Base-by-base conservation (phyloP, 1,140 invertebrate species). In the Carposina sasakii region DNA sequence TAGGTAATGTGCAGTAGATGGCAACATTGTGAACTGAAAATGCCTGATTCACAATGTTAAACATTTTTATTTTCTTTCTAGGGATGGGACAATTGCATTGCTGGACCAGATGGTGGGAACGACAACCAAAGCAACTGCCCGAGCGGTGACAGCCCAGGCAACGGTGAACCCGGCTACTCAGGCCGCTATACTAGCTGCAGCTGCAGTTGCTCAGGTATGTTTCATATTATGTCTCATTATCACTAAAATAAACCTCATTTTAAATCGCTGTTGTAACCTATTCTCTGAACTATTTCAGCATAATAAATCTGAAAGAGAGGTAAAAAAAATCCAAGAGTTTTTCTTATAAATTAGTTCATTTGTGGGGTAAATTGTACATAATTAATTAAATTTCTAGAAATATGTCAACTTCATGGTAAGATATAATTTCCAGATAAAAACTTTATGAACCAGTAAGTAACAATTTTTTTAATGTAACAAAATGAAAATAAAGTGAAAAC, bases 21-120 rank as follows among this genome's bases (percentile, higher is more conserved):
- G 10, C 10, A 24, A 33, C 15, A 3, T 9, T 16, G 26, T 9
- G 17, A 3, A 13, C 4, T 12, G 0, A 33, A 21, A 2, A 12
- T 37, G n/a, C 13, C 1, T 39, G 19, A 1, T 42, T 13, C 20
- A 28, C 24, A 26, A 26, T 6, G 24, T 12, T 12, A 28, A 28
- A 28, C 24, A 22, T 19, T 41, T 19, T 46, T 2, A 53, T 31
- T 26, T 16, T 22, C 34, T 34, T 54, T 57, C 12, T 60, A 84
- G 85, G 43, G 85, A 86, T 67, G 85, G 85, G 16, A 83, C 82
- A 1, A 83, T 86, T 17, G 85, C 85, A 0, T 57, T 86, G 16
- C 52, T 86, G 52, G 85, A 86, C 50, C 81, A 85, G 57, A 86
- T 86, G 85, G 82, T 86, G 48, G 85, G 85, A 39, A 86, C 85